Percentiles rank a stretch among this genome's conserved stretches.
These are phyloP conservation scores for Dysmachus trigonus DNA, from an alignment of 2,888 invertebrate genomes.

Conservation along the genomic window DNA sequence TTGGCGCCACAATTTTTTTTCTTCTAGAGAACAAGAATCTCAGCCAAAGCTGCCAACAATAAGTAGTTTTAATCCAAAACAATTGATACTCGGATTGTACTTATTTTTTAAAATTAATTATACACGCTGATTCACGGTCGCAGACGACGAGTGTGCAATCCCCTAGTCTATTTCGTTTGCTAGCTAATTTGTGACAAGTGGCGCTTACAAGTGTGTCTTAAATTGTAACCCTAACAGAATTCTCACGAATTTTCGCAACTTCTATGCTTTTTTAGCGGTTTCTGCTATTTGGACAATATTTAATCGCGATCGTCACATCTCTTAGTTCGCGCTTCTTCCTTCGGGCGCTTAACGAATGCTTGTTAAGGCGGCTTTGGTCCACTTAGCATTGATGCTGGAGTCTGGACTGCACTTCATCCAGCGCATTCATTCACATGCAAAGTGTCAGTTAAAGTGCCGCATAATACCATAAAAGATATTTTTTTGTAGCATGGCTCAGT, in stretches of 20 bases:
- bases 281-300: background rate
- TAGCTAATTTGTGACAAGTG: background rate
- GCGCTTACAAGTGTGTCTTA: background rate
- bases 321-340: background rate
- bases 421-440: conserved; percentile 32
- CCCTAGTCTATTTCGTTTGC: background rate
- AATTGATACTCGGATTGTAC: background rate
- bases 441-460: conserved; percentile 42
- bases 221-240: background rate
- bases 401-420: conserved; percentile 17
- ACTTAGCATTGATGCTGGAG: background rate
- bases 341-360: conserved; percentile 23
- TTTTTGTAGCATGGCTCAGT: conserved; percentile 37
- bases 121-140: background rate
- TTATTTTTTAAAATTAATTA: background rate
- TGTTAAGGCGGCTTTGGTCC: conserved; percentile 18
- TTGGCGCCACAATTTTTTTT: conserved; percentile 31
- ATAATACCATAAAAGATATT: conserved; percentile 45
- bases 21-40: background rate
- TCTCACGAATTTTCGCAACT: background rate
- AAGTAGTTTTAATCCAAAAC: background rate
- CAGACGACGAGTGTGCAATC: background rate
- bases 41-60: background rate
- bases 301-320: background rate
- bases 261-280: background rate